These are phyloP conservation scores for Drosophila tanythrix DNA, from an alignment of 2,888 invertebrate species.

Conservation along the genomic window DNA sequence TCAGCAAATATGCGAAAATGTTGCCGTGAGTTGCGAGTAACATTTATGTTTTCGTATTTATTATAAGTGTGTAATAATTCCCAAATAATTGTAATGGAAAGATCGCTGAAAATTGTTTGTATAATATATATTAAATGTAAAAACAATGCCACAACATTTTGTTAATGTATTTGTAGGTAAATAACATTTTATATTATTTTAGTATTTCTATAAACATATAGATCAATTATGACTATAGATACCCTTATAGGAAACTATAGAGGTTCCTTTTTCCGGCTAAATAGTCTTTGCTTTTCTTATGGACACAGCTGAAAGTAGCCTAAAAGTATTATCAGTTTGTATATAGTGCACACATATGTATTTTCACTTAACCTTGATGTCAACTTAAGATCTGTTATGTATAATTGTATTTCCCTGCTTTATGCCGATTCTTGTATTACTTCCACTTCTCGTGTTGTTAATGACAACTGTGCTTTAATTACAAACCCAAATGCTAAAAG, in stretches of 20 bases:
- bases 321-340: neutral
- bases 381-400: slow-evolving; percentile 24
- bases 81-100: neutral
- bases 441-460: slow-evolving; percentile 44
- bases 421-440: slow-evolving; percentile 18
- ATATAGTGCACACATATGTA: neutral
- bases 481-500: slow-evolving; percentile 33
- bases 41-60: neutral
- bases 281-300: neutral
- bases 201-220: neutral
- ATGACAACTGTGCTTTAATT: slow-evolving; percentile 54
- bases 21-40: slow-evolving; percentile 2
- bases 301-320: neutral
- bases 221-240: neutral
- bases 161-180: neutral
- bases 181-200: neutral
- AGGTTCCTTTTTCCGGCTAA: no score
- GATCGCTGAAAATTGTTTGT: neutral
- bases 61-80: neutral
- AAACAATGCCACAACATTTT: neutral
- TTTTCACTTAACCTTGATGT: slow-evolving; percentile 35
- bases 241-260: neutral
- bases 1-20: slow-evolving; percentile 52
- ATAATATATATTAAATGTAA: neutral
- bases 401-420: slow-evolving; percentile 21